Percentiles rank a stretch among this genome's conserved stretches.
Conservation (phyloP, 2,888 invertebrate species). For the Exocentrus adspersus region DNA sequence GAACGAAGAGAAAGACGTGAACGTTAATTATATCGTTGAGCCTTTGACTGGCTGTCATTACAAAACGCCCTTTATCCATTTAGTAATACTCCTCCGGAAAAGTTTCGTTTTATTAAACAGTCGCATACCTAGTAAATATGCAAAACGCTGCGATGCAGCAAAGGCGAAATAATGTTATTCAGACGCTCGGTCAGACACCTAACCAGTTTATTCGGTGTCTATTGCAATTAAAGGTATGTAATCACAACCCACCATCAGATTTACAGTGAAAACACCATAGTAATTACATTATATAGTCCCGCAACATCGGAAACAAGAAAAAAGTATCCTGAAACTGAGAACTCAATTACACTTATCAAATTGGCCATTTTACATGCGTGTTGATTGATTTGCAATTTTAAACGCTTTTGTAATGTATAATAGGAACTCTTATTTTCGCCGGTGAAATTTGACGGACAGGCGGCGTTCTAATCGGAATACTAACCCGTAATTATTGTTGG, state of each 20-base stretch:
- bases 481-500: constrained; percentile 57
- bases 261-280: constrained; percentile 45
- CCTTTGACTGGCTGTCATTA: not conserved
- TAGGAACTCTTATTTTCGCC: constrained; percentile 32
- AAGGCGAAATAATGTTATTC: not conserved
- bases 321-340: constrained; percentile 58
- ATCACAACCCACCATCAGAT: constrained; percentile 36
- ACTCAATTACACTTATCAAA: constrained; percentile 60
- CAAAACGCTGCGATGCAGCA: not conserved
- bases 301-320: constrained; percentile 50
- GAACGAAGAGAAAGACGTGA: not conserved
- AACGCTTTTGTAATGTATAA: constrained; percentile 39
- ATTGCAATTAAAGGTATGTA: constrained; percentile 36
- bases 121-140: not conserved
- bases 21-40: not conserved
- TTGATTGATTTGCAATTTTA: constrained; percentile 54
- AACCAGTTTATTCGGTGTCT: constrained; percentile 25
- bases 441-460: constrained; percentile 55
- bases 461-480: constrained; percentile 58
- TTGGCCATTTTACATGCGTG: constrained; percentile 32
- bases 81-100: not conserved
- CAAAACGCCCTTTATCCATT: not conserved
- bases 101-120: not conserved
- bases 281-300: constrained; percentile 53
- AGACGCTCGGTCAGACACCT: constrained; percentile 10